These are phyloP conservation scores for Halichoeres trimaculatus DNA, from an alignment of 2,113 vertebrate species.

Conservation along the genomic window DNA sequence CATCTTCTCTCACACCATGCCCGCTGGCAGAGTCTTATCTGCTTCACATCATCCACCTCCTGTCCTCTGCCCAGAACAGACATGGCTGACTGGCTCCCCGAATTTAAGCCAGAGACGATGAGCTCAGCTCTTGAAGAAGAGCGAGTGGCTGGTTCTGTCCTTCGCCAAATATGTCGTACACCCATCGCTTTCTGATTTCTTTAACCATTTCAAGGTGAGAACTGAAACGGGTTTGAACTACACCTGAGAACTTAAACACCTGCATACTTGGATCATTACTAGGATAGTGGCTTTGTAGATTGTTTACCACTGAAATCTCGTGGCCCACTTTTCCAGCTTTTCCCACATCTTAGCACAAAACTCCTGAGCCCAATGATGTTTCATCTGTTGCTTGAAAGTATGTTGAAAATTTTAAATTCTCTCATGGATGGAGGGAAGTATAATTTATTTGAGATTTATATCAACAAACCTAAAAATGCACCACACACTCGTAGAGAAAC, in stretches of 20 bases:
- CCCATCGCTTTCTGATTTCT: conserved; percentile 3
- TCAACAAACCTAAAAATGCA: no score
- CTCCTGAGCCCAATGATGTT: no score
- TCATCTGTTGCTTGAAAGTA: no score
- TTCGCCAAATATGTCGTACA: conserved; percentile 34
- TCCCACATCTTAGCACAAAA: no score
- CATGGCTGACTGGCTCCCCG: conserved; percentile 28
- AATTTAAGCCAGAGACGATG: conserved; percentile 30
- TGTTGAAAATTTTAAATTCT: no score
- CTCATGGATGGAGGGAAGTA: no score
- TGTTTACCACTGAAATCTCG: no score
- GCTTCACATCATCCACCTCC: conserved; percentile 53
- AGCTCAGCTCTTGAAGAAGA: conserved; percentile 53
- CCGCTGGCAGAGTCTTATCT: conserved; percentile 37
- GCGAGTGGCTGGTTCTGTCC: conserved; percentile 35
- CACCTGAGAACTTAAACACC: not conserved
- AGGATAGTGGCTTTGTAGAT: no score
- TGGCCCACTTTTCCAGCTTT: no score
- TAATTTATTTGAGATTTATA: no score
- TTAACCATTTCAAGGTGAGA: conserved; percentile 19
- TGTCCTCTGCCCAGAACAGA: conserved; percentile 39
- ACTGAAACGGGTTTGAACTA: not conserved
- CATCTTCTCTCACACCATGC: conserved; percentile 47
- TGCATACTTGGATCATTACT: not conserved
- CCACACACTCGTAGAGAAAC: not conserved